phyloP scores from a whole-genome alignment of 2,888 invertebrate genomes.

The Cantharis lateralis region DNA sequence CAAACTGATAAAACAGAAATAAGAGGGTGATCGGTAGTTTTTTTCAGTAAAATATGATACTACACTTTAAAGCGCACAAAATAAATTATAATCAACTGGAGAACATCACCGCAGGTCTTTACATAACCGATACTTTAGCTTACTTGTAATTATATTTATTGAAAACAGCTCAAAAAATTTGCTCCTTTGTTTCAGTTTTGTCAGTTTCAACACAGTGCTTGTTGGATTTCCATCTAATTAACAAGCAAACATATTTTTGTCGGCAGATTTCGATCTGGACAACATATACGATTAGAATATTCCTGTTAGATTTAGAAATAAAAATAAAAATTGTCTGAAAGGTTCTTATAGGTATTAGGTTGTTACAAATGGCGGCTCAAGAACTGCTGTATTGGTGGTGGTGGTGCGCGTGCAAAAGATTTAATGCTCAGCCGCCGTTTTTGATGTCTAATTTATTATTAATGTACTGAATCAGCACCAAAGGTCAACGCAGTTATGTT shows the following conservation, averaged over 20 bases:
- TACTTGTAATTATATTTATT: not conserved
- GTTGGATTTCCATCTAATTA: too few species aligned
- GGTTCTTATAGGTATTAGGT: not conserved
- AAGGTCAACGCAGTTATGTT: not conserved
- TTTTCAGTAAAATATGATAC: not conserved
- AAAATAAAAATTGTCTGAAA: not conserved
- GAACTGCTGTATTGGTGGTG: not conserved
- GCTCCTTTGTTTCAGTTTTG: not conserved
- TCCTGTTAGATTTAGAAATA: not conserved
- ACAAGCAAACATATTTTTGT: not conserved
- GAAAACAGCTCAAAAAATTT: too few species aligned
- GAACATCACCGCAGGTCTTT: not conserved
- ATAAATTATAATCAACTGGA: too few species aligned
- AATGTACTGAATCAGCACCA: not conserved
- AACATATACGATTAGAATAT: not conserved
- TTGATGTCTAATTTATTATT: not conserved
- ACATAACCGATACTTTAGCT: not conserved
- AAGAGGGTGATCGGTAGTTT: not conserved
- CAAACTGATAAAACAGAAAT: not conserved
- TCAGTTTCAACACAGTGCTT: not conserved
- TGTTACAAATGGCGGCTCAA: not conserved
- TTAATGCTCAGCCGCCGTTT: not conserved
- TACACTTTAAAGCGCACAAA: not conserved
- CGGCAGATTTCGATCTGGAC: not conserved
- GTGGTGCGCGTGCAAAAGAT: not conserved